Conservation (phyloP, 2,113 vertebrate genomes). For the Aptenodytes forsteri region DNA sequence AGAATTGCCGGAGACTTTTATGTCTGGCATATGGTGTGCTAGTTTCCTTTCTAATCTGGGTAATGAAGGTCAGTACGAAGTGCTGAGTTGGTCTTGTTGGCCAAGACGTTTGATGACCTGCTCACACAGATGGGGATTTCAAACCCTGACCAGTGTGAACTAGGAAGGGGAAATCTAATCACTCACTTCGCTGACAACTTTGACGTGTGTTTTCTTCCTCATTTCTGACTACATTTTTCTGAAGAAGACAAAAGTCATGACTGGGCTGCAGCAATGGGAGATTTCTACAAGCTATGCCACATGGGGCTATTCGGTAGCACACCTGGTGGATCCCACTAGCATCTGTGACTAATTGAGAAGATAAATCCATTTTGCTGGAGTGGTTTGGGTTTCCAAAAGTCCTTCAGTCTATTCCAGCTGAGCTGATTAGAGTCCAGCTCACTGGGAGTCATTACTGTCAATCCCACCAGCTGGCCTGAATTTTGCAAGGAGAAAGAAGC, state of each 20-base stretch:
- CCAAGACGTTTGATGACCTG: slow-evolving; percentile 15
- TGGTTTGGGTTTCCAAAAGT: slow-evolving; percentile 49
- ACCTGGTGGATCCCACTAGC: slow-evolving; percentile 54
- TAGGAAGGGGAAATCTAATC: background rate
- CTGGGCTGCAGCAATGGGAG: background rate
- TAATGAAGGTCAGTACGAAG: slow-evolving; percentile 52
- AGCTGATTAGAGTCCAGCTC: slow-evolving; percentile 67
- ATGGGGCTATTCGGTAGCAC: background rate
- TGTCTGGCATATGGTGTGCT: slow-evolving; percentile 53
- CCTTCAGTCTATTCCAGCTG: slow-evolving; percentile 58
- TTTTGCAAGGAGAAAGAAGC: slow-evolving; percentile 36
- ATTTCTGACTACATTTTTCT: background rate
- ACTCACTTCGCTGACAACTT: background rate
- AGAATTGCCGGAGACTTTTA: slow-evolving; percentile 55
- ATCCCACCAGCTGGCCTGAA: slow-evolving; percentile 61
- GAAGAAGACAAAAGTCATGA: background rate
- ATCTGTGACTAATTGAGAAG: slow-evolving; percentile 58
- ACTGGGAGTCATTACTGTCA: slow-evolving; percentile 65
- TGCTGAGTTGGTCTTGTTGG: slow-evolving; percentile 47
- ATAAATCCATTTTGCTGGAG: slow-evolving; percentile 63
- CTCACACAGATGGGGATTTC: background rate
- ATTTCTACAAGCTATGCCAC: background rate
- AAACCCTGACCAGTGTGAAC: background rate
- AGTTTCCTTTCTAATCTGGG: slow-evolving; percentile 47
- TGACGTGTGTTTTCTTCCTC: background rate